Percentiles rank a stretch among this genome's conserved stretches.
Conservation (phyloP, 2,113 vertebrate genomes). For the Synchiropus splendidus region DNA sequence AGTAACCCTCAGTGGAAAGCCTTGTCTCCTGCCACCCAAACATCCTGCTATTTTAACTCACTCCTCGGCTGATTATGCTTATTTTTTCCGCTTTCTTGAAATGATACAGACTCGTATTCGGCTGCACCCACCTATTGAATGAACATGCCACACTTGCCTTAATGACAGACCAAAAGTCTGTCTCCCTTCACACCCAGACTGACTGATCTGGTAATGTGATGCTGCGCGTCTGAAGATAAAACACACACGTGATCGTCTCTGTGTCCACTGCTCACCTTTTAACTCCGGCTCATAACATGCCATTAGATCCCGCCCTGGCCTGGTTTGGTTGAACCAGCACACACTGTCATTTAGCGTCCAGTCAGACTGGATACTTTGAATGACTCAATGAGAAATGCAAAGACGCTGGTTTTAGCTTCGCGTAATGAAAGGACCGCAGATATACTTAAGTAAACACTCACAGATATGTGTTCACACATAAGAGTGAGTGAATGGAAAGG, state of each 20-base stretch:
- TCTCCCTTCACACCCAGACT: constrained; percentile 17
- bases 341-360: neutral
- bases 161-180: constrained; percentile 45
- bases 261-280: constrained; percentile 27
- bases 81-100: no score
- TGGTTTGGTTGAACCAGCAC: constrained; percentile 33
- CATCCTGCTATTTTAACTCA: no score
- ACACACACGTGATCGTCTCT: constrained; percentile 12
- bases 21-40: no score
- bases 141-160: constrained; percentile 31
- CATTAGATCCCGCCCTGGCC: constrained; percentile 23
- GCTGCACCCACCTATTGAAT: constrained; percentile 14
- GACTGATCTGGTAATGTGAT: constrained; percentile 47
- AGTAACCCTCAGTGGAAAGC: neutral
- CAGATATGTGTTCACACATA: no score
- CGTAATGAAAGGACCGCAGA: no score
- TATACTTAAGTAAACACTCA: no score
- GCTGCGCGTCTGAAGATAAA: constrained; percentile 40
- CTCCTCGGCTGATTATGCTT: no score
- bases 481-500: no score
- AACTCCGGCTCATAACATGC: constrained; percentile 27
- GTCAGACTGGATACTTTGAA: neutral
- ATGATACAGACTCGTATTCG: no score
- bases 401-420: no score
- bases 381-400: neutral